Conservation (phyloP, 2,797 vertebrate genomes). For the Hapalemur alaotrensis region DNA sequence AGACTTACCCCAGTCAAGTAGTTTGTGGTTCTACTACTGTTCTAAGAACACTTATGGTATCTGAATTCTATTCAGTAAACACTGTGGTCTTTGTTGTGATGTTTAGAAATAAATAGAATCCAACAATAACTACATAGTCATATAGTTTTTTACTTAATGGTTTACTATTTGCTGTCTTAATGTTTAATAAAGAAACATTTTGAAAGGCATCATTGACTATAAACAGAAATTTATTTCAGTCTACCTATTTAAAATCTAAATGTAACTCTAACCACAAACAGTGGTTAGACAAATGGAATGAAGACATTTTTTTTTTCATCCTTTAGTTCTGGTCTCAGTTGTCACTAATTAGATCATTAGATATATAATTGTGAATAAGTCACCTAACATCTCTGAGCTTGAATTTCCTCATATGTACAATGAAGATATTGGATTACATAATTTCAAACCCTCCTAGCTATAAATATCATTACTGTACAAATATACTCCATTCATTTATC, state of each 20-base stretch:
- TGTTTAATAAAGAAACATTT: slow-evolving; percentile 31
- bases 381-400: neutral
- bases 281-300: neutral
- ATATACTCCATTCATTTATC: neutral
- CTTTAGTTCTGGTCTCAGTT: neutral
- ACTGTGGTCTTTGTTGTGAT: neutral
- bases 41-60: neutral
- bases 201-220: neutral
- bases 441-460: slow-evolving; percentile 28
- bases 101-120: slow-evolving; percentile 31
- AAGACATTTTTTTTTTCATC: slow-evolving; percentile 5
- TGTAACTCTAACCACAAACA: slow-evolving; percentile 13
- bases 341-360: neutral
- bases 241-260: slow-evolving; percentile 27
- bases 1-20: slow-evolving; percentile 4
- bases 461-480: slow-evolving; percentile 43
- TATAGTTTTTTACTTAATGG: neutral
- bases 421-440: neutral
- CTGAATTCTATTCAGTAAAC: slow-evolving; percentile 29
- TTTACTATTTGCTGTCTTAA: slow-evolving; percentile 23
- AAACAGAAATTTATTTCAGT: slow-evolving; percentile 14
- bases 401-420: slow-evolving; percentile 21
- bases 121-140: neutral
- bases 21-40: neutral
- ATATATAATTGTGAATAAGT: neutral